Conservation (phyloP, 2,797 vertebrate species). For the Pipistrellus pipistrellus region DNA sequence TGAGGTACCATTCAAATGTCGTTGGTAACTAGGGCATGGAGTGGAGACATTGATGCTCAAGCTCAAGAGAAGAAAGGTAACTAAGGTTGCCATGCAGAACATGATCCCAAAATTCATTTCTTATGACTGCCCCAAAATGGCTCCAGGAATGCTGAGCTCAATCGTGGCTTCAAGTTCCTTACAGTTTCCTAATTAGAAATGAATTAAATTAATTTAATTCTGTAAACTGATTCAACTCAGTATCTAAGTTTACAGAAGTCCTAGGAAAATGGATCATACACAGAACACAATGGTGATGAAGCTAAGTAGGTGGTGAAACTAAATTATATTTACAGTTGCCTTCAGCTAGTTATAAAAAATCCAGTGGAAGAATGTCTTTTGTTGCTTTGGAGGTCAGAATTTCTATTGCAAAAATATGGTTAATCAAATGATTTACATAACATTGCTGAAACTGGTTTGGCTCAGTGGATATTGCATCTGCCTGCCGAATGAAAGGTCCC, state of each 20-base stretch:
- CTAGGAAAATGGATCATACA: constrained; percentile 13
- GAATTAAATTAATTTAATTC: constrained; percentile 32
- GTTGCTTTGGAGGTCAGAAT: neutral
- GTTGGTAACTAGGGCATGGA: neutral
- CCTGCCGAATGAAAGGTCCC: too few relatives aligned
- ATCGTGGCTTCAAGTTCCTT: neutral
- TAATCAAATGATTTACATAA: neutral
- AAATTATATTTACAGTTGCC: constrained; percentile 29
- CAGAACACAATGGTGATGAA: neutral
- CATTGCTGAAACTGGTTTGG: neutral
- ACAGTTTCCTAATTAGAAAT: neutral
- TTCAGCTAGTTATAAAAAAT: constrained; percentile 25
- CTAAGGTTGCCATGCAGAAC: neutral
- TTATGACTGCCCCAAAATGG: neutral
- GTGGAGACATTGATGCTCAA: neutral
- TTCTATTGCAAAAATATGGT: neutral
- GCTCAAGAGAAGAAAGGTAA: neutral
- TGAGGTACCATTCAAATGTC: neutral
- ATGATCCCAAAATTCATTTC: neutral
- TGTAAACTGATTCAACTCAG: neutral
- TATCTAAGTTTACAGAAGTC: constrained; percentile 29
- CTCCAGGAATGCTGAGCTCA: neutral
- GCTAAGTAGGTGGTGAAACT: neutral
- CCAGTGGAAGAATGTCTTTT: neutral
- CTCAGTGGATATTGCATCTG: too few relatives aligned